Evolutionary conservation across 2,888 invertebrate species (phyloP).

Genomic region (Drosophila merina): DNA sequence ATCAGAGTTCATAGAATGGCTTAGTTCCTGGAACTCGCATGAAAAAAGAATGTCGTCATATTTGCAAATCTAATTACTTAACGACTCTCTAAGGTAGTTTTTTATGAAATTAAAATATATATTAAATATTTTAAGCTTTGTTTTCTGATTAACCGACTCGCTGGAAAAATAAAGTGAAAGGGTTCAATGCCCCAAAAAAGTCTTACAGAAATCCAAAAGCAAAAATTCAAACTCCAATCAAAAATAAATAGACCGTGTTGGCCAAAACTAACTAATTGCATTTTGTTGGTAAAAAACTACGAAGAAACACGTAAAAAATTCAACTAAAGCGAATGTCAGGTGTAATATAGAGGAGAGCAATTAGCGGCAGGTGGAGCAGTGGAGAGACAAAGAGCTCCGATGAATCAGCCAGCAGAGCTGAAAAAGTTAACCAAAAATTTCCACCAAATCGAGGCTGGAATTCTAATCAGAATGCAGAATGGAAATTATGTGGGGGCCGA

Average conservation of each 20-base stretch:
- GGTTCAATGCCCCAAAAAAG: conserved; percentile 63
- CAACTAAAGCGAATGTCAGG: conserved; percentile 46
- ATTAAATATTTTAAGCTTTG: no score
- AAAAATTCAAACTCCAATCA: conserved; percentile 25
- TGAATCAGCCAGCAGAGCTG: conserved; percentile 59
- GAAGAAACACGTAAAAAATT: conserved; percentile 45
- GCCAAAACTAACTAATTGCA: conserved; percentile 36
- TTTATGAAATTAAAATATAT: no score
- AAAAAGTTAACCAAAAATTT: conserved; percentile 36
- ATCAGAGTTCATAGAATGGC: not conserved
- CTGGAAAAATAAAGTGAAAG: conserved; percentile 48
- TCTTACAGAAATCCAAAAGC: conserved; percentile 12
- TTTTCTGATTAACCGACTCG: no score
- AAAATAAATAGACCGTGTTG: conserved; percentile 48
- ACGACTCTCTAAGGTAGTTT: not conserved
- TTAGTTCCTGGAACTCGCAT: not conserved
- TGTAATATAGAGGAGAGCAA: conserved; percentile 25
- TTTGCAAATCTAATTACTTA: not conserved
- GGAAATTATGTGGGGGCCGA: conserved; percentile 7
- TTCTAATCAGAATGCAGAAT: conserved; percentile 39
- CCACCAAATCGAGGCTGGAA: not conserved
- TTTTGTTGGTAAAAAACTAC: conserved; percentile 14
- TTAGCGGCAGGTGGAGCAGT: conserved; percentile 11
- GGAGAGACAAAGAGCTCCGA: conserved; percentile 1
- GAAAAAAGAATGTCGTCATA: not conserved